A percentile compares a stretch with the other conserved stretches of the same genome.
Evolutionary conservation across 2,888 invertebrate genomes (phyloP).

Genomic region (Ferrisia virgata): DNA sequence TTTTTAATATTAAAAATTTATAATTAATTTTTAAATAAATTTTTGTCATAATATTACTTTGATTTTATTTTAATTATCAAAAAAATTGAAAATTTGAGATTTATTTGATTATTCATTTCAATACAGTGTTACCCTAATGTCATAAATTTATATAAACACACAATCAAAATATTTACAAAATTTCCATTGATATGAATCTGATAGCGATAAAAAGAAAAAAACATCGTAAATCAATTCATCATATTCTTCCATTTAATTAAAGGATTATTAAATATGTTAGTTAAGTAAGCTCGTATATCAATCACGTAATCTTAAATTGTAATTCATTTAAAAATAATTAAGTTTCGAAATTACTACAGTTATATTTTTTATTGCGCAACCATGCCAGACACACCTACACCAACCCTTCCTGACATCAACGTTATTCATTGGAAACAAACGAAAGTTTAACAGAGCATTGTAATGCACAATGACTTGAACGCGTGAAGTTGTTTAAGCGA

Average conservation of each 20-base stretch:
- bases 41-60: neutral
- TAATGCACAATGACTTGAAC: conserved; percentile 5
- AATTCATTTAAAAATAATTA: neutral
- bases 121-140: neutral
- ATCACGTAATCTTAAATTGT: neutral
- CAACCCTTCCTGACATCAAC: neutral
- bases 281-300: neutral
- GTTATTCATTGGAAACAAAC: conserved; percentile 23
- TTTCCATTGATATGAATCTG: conserved; percentile 8
- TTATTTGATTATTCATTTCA: neutral
- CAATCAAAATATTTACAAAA: conserved; percentile 25
- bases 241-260: neutral
- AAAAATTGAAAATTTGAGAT: neutral
- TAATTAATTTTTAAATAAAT: neutral
- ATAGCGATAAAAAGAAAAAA: neutral
- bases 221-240: neutral
- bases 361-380: conserved; percentile 21
- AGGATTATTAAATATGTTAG: conserved; percentile 30
- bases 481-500: conserved; percentile 15
- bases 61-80: neutral
- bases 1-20: neutral
- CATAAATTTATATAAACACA: neutral
- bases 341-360: neutral
- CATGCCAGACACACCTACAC: neutral
- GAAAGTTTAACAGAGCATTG: conserved; percentile 15